Evolutionary conservation across 2,797 vertebrate species (phyloP), one percentile per base, ranked within the genome.

Genomic region (Anguilla pacifica): DNA sequence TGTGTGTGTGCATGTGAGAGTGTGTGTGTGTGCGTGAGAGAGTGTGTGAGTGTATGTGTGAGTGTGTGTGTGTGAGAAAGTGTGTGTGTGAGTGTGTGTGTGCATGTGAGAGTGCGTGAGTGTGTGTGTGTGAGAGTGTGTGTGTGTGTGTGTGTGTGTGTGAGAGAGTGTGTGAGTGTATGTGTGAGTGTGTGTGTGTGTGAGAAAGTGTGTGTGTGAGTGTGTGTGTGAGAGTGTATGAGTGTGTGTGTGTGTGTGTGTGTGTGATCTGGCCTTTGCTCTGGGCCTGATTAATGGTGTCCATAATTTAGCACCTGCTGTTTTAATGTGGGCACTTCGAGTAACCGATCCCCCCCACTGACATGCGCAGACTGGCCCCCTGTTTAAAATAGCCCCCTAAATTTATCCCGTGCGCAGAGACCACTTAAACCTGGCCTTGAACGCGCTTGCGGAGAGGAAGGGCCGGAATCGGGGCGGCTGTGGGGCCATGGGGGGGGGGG

Each of bases 271-370:
- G 55, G 55, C 55, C 19, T 6, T 0, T 67, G 82, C 83, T 61
- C 70, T 88, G 87, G 28, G 70, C 89, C 88, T 96, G 95, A 97
- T 96, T 94, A 96, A 96, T 95, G 95, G 94, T 55, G 85, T 89
- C 92, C 95, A 95, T 95, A 94, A 97, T 97, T 95, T 95, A 95
- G 93, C 96, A 97, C 96, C 96, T 97, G 97, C 95, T 97, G 92
- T 94, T 95, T 96, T 95, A 96, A 95, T 95, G 94, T 93, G 91
- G 94, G 92, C 93, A 94, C 94, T 90, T 90, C 95, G 95, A 96
- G 96, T 96, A 97, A 97, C 95, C 93, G 97, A 98, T 97, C 95
- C 95, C 92, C 92, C 91, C 67, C 28, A 3, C 67, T 89, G 90
- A 93, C 93, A 91, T 96, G 96, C 93, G 90, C 95, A 95, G 95